Evolutionary conservation across 2,113 vertebrate genomes (phyloP).

Genomic region (Empidonax alnorum): DNA sequence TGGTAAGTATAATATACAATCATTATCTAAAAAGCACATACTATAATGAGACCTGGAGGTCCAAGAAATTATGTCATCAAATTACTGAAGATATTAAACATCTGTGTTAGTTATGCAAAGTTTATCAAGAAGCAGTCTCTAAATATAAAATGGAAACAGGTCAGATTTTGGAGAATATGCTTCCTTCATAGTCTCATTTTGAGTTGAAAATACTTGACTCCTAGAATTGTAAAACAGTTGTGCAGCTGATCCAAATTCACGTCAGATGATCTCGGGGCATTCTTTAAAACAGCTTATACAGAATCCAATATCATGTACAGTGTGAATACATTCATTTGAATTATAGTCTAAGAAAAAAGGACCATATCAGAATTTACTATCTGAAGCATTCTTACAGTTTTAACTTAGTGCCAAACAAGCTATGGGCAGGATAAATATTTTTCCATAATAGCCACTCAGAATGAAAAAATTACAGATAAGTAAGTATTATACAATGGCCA

Average conservation of each 20-base stretch:
- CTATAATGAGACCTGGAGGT: neutral
- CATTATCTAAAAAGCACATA: neutral
- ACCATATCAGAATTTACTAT: neutral
- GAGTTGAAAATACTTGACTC: neutral
- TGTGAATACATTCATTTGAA: neutral
- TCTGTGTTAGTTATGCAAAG: constrained; percentile 13
- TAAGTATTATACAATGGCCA: neutral
- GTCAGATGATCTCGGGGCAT: neutral
- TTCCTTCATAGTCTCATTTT: neutral
- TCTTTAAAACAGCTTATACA: neutral
- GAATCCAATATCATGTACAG: neutral
- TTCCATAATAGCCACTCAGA: neutral
- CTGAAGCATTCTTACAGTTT: neutral
- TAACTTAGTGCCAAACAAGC: neutral
- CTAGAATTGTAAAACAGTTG: neutral
- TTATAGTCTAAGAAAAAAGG: neutral
- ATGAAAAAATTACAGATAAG: neutral
- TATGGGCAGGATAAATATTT: neutral
- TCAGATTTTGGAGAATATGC: neutral
- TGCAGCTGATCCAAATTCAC: neutral
- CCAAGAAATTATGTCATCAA: neutral
- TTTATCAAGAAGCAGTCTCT: neutral
- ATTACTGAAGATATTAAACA: constrained; percentile 22
- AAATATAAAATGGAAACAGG: neutral
- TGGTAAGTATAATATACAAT: neutral